These are phyloP conservation scores for Clinocottus analis DNA, from an alignment of 2,113 vertebrate species.

Conservation along the genomic window DNA sequence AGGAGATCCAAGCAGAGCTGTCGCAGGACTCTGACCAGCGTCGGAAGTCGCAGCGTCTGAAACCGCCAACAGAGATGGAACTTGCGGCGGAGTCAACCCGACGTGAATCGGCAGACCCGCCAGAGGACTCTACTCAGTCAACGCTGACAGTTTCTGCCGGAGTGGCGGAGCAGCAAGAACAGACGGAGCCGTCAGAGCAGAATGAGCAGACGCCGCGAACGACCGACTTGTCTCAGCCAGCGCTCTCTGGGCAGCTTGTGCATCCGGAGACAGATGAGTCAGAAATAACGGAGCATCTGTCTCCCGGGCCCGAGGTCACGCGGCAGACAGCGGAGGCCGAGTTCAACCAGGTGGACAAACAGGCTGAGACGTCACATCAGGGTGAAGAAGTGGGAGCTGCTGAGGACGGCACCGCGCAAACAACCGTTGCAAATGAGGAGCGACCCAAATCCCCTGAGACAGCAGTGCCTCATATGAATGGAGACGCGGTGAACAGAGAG, in stretches of 20 bases:
- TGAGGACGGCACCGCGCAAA: constrained; percentile 8
- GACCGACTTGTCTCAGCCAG: background rate
- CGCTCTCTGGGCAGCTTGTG: background rate
- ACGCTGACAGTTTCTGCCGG: constrained; percentile 15
- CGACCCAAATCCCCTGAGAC: background rate
- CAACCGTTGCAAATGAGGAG: constrained; percentile 45
- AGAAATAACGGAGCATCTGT: constrained; percentile 40
- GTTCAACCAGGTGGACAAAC: constrained; percentile 15
- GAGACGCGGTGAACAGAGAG: constrained; percentile 65
- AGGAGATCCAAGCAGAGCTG: constrained; percentile 15
- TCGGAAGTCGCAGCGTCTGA: constrained; percentile 9
- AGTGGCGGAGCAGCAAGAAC: constrained; percentile 18
- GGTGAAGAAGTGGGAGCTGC: background rate
- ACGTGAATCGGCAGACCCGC: constrained; percentile 15
- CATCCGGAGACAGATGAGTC: constrained; percentile 36
- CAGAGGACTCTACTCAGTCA: constrained; percentile 19
- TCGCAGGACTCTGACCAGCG: constrained; percentile 9
- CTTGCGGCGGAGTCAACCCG: constrained; percentile 18
- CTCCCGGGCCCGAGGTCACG: constrained; percentile 18
- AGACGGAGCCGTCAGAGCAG: constrained; percentile 27
- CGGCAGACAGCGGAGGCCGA: constrained; percentile 14
- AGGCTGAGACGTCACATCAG: constrained; percentile 5
- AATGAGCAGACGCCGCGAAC: constrained; percentile 26
- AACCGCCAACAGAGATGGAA: constrained; percentile 24
- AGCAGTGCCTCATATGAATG: constrained; percentile 52